Evolutionary conservation across 2,797 vertebrate species (phyloP).

Genomic region (Toxotes lorentzi): DNA sequence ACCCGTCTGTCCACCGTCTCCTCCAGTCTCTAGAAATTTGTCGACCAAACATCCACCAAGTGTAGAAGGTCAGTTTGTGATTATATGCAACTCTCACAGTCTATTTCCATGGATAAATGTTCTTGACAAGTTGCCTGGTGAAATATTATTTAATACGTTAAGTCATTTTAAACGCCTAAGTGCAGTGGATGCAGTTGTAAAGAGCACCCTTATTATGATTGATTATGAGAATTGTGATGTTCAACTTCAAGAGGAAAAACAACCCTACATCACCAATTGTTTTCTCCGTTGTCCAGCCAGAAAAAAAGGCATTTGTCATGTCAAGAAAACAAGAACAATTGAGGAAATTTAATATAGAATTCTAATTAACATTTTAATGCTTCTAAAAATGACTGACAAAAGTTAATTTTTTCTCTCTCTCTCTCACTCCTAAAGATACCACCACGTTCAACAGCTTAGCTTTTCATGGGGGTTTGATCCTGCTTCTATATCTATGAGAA

Average conservation of each 20-base stretch:
- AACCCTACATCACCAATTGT: background rate
- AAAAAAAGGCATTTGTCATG: background rate
- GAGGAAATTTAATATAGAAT: background rate
- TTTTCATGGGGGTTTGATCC: background rate
- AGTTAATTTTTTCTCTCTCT: background rate
- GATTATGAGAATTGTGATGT: background rate
- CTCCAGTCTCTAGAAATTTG: background rate
- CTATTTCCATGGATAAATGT: slow-evolving; percentile 1
- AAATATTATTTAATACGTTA: slow-evolving; percentile 31
- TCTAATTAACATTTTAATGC: background rate
- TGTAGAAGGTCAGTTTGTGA: slow-evolving; percentile 14
- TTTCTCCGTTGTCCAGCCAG: background rate
- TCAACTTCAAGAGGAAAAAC: background rate
- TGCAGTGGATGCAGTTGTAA: background rate
- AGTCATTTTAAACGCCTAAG: background rate
- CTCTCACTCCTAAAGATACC: background rate
- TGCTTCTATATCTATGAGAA: background rate
- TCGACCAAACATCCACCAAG: slow-evolving; percentile 12
- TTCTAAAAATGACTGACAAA: background rate
- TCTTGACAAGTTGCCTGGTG: slow-evolving; percentile 26
- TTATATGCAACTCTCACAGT: slow-evolving; percentile 10
- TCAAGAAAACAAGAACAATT: background rate
- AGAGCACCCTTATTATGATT: background rate
- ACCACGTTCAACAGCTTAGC: background rate
- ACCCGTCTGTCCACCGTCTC: slow-evolving; percentile 9